These are phyloP conservation scores for Syngnathoides biaculeatus DNA, from an alignment of 2,113 vertebrate genomes.

Conservation along the genomic window DNA sequence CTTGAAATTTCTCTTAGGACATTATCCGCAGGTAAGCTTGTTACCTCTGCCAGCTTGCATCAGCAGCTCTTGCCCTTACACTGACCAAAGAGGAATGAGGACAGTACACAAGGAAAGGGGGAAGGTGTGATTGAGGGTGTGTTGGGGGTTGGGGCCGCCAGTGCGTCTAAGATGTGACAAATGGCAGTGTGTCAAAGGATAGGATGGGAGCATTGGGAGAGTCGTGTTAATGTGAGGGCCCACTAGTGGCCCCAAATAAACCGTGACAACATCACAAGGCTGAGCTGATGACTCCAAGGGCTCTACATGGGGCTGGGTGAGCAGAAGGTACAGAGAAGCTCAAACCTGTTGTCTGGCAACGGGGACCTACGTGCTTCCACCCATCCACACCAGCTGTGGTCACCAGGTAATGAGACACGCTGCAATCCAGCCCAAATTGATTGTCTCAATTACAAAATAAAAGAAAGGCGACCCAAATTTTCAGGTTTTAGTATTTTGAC, in stretches of 20 bases:
- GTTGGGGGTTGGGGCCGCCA: conserved; percentile 11
- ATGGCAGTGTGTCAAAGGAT: conserved; percentile 8
- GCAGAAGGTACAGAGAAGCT: conserved; percentile 6
- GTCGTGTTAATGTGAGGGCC: conserved; percentile 37
- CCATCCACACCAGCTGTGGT: conserved; percentile 6
- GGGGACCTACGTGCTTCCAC: conserved; percentile 11
- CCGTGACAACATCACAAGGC: conserved; percentile 76
- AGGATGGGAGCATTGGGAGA: conserved; percentile 23
- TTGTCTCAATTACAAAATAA: conserved; percentile 37
- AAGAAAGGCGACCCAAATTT: conserved; percentile 42
- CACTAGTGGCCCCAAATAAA: conserved; percentile 55
- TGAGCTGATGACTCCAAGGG: conserved; percentile 69
- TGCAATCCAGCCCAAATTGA: conserved; percentile 41
- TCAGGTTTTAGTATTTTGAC: too few relatives aligned
- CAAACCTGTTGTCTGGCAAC: conserved; percentile 51
- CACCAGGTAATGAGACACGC: conserved; percentile 40
- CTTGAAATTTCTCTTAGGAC: conserved; percentile 79
- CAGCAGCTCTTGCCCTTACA: conserved; percentile 69
- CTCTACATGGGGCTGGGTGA: conserved; percentile 48
- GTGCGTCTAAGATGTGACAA: conserved; percentile 2
- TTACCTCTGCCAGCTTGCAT: conserved; percentile 75
- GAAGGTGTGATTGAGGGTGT: conserved; percentile 22
- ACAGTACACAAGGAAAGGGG: conserved; percentile 21
- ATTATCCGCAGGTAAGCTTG: conserved; percentile 82
- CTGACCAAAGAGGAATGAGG: conserved; percentile 70